phyloP scores from a whole-genome alignment of 1,140 invertebrate species.

The Heliothis subflexa region DNA sequence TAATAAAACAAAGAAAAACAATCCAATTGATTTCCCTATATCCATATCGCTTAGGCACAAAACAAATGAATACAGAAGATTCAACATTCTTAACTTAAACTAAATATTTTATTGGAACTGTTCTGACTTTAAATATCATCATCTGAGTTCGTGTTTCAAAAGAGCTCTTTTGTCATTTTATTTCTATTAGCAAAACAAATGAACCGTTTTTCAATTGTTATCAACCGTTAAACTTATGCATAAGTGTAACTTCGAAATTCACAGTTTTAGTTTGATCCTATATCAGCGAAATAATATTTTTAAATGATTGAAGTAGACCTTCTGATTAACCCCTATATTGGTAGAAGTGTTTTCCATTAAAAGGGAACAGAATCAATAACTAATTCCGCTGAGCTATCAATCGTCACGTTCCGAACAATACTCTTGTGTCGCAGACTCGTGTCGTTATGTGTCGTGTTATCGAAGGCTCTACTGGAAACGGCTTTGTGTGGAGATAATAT shows the following conservation, averaged over 20 bases:
- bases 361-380: conserved; percentile 41
- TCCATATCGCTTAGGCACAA: neutral
- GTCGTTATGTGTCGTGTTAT: neutral
- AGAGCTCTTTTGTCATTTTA: no score
- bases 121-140: no score
- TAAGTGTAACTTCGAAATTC: neutral
- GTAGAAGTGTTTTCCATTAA: conserved; percentile 7
- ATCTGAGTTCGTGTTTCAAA: no score
- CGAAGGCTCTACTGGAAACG: neutral
- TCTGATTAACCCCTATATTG: neutral
- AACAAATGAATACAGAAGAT: neutral
- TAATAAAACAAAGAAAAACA: neutral
- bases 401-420: conserved; percentile 50
- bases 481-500: neutral
- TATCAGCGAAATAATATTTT: no score
- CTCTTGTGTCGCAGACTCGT: neutral
- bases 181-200: no score
- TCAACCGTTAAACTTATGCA: no score
- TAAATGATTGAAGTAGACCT: neutral
- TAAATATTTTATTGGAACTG: no score
- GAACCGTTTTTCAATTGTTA: no score
- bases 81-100: neutral
- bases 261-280: neutral
- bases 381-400: conserved; percentile 45
- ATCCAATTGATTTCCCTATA: neutral